phyloP scores from a whole-genome alignment of 2,797 vertebrate genomes.

The Myripristis murdjan region DNA sequence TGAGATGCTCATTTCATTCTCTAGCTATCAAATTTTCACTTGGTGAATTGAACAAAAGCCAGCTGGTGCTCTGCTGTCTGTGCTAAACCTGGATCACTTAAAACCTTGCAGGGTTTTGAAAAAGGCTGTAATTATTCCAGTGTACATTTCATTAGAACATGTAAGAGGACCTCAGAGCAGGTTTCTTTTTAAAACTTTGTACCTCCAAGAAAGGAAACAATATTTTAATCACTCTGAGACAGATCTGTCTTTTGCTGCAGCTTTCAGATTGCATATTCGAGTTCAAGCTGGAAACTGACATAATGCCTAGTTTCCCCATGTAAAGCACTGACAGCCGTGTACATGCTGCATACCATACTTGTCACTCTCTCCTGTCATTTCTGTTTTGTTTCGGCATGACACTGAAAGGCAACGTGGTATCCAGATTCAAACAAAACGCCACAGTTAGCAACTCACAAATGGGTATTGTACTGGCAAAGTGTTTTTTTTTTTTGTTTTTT shows the following conservation, averaged over 20 bases:
- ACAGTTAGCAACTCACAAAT: constrained; percentile 29
- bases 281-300: constrained; percentile 7
- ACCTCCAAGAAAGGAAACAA: not conserved
- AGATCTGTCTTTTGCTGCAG: not conserved
- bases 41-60: constrained; percentile 37
- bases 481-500: constrained; percentile 32
- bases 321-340: not conserved
- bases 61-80: constrained; percentile 36
- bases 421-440: not conserved
- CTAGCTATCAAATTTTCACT: not conserved
- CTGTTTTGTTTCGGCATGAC: constrained; percentile 10
- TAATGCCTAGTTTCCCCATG: not conserved
- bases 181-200: too few species aligned
- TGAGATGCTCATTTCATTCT: not conserved
- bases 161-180: constrained; percentile 39
- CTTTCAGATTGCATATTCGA: not conserved
- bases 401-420: constrained; percentile 26
- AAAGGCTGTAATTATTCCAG: constrained; percentile 43
- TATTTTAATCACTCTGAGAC: constrained; percentile 16
- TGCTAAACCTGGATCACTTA: constrained; percentile 41
- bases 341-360: not conserved
- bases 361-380: constrained; percentile 1
- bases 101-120: constrained; percentile 53
- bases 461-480: constrained; percentile 3
- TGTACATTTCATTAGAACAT: constrained; percentile 42